Percentiles rank a stretch among this genome's conserved stretches.
Conservation (phyloP, 2,888 invertebrate species). For the Pedicia rivosa region DNA sequence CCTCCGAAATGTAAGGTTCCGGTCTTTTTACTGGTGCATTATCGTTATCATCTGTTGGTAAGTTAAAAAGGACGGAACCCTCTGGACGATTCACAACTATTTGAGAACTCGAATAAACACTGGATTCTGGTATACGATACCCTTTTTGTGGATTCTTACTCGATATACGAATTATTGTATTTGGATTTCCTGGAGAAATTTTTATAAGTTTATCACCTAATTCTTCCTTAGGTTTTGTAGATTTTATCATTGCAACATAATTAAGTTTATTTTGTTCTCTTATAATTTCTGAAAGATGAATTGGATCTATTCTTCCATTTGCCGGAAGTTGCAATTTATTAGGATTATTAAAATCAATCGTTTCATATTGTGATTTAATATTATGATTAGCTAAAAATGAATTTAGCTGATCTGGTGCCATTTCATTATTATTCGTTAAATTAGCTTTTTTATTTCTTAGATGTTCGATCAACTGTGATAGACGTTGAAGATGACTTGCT, state of each 20-base stretch:
- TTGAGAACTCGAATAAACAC: conserved; percentile 21
- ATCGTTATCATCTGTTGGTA: conserved; percentile 16
- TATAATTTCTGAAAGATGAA: conserved; percentile 11
- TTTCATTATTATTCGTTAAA: conserved; percentile 12
- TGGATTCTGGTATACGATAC: neutral
- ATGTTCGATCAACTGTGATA: conserved; percentile 28
- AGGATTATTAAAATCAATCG: conserved; percentile 15
- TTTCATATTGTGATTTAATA: conserved; percentile 24
- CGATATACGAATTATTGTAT: no score
- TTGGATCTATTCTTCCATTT: conserved; percentile 13
- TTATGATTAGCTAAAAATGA: conserved; percentile 29
- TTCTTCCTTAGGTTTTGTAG: neutral
- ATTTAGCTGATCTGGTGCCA: conserved; percentile 28
- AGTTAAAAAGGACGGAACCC: conserved; percentile 26
- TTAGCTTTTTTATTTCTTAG: conserved; percentile 19
- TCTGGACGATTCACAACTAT: conserved; percentile 30
- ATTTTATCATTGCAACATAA: neutral
- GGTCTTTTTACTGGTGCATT: conserved; percentile 14
- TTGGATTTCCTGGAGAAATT: no score
- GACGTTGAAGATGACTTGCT: conserved; percentile 25
- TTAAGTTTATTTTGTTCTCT: conserved; percentile 11
- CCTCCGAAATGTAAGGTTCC: conserved; percentile 27
- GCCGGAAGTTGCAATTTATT: conserved; percentile 10
- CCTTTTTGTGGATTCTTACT: neutral
- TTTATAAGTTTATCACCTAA: no score